phyloP scores from a whole-genome alignment of 2,113 vertebrate species.

The Tachysurus fulvidraco region DNA sequence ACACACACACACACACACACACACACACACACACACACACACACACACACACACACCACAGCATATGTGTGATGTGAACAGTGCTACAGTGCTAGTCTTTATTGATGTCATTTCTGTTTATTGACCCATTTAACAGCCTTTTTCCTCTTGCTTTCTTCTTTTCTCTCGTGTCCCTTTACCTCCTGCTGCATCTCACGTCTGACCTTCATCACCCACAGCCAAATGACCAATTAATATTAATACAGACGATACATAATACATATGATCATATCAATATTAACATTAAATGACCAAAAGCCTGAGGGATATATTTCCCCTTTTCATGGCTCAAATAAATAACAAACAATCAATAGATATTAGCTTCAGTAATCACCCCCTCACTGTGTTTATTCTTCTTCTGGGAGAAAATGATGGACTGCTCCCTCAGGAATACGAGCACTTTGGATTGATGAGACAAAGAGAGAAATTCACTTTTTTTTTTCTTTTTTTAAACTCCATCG shows the following conservation, averaged over 20 bases:
- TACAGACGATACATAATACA: slow-evolving; percentile 20
- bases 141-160: slow-evolving; percentile 37
- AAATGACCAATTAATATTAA: slow-evolving; percentile 47
- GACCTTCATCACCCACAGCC: slow-evolving; percentile 50
- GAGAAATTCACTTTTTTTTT: slow-evolving; percentile 47
- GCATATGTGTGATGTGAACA: slow-evolving; percentile 34
- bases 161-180: neutral
- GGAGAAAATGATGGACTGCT: slow-evolving; percentile 47
- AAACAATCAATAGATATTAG: slow-evolving; percentile 39
- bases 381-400: slow-evolving; percentile 11
- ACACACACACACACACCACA: neutral
- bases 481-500: neutral
- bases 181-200: slow-evolving; percentile 41
- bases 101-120: slow-evolving; percentile 42
- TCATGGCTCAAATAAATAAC: slow-evolving; percentile 21
- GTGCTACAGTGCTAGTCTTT: neutral
- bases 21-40: neutral
- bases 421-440: slow-evolving; percentile 28
- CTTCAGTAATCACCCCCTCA: slow-evolving; percentile 31
- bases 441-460: slow-evolving; percentile 47
- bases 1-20: slow-evolving; percentile 10
- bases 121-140: slow-evolving; percentile 47
- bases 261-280: slow-evolving; percentile 1
- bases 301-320: neutral
- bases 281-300: slow-evolving; percentile 7